Evolutionary conservation across 2,888 invertebrate genomes (phyloP).

Genomic region (Reticulitermes lucifugus): DNA sequence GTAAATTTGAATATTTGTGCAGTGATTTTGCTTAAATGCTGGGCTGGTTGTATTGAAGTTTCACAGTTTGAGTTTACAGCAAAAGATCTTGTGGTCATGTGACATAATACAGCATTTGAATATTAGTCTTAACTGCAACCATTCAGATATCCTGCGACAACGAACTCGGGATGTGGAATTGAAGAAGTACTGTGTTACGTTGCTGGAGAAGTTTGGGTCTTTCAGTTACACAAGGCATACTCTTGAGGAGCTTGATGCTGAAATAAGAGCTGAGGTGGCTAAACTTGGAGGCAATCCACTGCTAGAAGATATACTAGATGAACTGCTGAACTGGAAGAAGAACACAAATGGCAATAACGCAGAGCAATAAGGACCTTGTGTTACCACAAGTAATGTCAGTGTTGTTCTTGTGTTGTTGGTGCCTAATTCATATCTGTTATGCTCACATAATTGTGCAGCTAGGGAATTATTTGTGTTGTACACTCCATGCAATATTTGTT

Average conservation of each 20-base stretch:
- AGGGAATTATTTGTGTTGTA: not conserved
- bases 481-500: not conserved
- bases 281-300: constrained; percentile 85
- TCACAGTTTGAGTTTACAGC: too few species aligned
- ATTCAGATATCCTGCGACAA: constrained; percentile 87
- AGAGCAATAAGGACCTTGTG: not conserved
- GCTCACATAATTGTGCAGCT: not conserved
- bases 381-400: not conserved
- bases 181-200: constrained; percentile 90
- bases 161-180: constrained; percentile 91
- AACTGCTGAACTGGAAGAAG: constrained; percentile 72
- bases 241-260: constrained; percentile 77
- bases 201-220: constrained; percentile 88
- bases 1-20: too few species aligned
- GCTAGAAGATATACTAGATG: constrained; percentile 80
- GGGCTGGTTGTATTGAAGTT: too few species aligned
- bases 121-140: too few species aligned
- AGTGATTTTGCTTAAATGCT: too few species aligned
- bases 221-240: constrained; percentile 86
- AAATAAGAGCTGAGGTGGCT: constrained; percentile 81
- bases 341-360: not conserved
- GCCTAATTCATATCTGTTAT: not conserved
- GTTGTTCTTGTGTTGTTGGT: not conserved
- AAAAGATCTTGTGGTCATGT: too few species aligned
- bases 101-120: too few species aligned